Evolutionary conservation across 1,140 invertebrate species (phyloP).

Genomic region (Heliconius himera): DNA sequence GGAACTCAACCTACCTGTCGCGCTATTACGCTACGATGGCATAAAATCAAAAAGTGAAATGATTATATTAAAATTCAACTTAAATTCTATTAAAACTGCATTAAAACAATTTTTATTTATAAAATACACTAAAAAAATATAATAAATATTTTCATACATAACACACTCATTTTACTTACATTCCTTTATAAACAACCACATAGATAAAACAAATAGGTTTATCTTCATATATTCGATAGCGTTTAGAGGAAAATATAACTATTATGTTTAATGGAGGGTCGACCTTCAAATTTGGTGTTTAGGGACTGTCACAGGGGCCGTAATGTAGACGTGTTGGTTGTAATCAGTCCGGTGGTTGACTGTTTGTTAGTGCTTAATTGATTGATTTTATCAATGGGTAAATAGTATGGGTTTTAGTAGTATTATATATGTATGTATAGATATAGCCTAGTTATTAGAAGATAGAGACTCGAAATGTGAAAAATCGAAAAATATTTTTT

Average conservation of each 20-base stretch:
- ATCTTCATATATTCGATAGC: neutral
- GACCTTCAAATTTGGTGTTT: constrained; percentile 4
- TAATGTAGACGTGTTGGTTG: neutral
- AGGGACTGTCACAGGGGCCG: neutral
- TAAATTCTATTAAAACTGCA: too few species aligned
- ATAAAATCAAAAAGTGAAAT: too few species aligned
- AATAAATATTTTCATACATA: neutral
- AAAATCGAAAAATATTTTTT: too few species aligned
- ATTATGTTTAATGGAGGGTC: constrained; percentile 14
- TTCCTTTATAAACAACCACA: neutral
- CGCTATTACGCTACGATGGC: too few species aligned
- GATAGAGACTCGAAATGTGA: too few species aligned
- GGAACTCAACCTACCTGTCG: too few species aligned
- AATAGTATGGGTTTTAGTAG: neutral
- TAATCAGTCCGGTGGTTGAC: neutral
- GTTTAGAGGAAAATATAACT: constrained; percentile 8
- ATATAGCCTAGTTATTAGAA: neutral
- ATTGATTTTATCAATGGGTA: neutral
- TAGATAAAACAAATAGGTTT: neutral
- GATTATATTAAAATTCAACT: too few species aligned
- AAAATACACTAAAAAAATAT: neutral
- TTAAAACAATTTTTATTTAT: too few species aligned
- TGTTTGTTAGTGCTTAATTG: neutral
- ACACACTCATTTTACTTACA: neutral
- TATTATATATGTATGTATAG: neutral